Evolutionary conservation across 2,113 vertebrate species (phyloP).

Genomic region (Myiopsitta monachus): DNA sequence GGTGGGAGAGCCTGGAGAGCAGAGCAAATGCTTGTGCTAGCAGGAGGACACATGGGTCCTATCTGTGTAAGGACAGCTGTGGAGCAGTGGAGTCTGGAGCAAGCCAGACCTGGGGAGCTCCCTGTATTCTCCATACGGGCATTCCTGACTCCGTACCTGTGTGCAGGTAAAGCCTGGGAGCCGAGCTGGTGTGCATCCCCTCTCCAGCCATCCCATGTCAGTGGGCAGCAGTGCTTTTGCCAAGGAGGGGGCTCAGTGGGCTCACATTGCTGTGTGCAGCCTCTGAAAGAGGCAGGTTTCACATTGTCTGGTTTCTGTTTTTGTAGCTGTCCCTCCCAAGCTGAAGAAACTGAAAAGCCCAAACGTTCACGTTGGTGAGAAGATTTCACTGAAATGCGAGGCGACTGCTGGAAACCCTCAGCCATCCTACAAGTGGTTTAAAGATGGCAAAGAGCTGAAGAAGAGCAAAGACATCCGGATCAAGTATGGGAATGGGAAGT

Average conservation of each 20-base stretch:
- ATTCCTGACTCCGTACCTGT: rapidly evolving
- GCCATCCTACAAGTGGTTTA: slow-evolving; percentile 93
- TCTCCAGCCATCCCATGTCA: rapidly evolving
- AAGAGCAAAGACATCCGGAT: slow-evolving; percentile 88
- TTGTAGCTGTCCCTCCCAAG: slow-evolving; percentile 83
- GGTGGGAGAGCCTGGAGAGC: background rate
- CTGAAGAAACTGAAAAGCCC: slow-evolving; percentile 90
- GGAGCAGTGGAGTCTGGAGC: background rate
- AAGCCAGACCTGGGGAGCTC: background rate
- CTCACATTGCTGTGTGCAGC: rapidly evolving
- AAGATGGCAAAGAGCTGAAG: slow-evolving; percentile 93
- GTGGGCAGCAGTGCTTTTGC: background rate
- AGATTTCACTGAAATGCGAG: slow-evolving; percentile 90
- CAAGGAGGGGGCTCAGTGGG: background rate
- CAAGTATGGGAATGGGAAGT: slow-evolving; percentile 84
- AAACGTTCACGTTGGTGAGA: slow-evolving; percentile 85
- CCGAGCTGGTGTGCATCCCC: rapidly evolving
- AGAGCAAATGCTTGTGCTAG: background rate
- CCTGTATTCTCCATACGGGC: rapidly evolving
- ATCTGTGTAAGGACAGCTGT: rapidly evolving
- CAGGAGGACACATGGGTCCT: rapidly evolving
- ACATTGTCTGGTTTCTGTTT: slow-evolving; percentile 23
- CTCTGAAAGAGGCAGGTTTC: background rate
- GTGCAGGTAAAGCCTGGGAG: background rate
- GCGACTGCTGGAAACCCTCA: slow-evolving; percentile 84